Evolutionary conservation across 2,113 vertebrate genomes (phyloP).

Genomic region (Pholis gunnellus): DNA sequence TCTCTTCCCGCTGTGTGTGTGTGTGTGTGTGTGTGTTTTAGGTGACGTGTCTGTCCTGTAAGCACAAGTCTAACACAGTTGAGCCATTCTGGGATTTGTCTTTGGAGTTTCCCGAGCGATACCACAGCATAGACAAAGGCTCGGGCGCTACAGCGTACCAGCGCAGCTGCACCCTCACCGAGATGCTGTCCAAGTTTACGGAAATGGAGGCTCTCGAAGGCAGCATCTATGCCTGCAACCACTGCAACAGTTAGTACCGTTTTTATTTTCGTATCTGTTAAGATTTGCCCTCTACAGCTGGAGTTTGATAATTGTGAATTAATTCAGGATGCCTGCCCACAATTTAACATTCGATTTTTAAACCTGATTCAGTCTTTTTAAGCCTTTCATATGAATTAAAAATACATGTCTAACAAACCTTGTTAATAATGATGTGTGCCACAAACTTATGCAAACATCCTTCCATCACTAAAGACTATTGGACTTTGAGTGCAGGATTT

Average conservation of each 20-base stretch:
- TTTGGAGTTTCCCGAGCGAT: slow-evolving; percentile 97
- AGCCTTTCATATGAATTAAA: not conserved
- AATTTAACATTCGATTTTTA: not conserved
- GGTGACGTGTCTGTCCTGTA: slow-evolving; percentile 98
- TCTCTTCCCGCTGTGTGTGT: not conserved
- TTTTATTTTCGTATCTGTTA: not conserved
- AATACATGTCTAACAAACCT: not conserved
- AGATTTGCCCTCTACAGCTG: not conserved
- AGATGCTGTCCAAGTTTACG: slow-evolving; percentile 99
- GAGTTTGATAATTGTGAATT: not conserved
- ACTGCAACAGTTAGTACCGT: slow-evolving; percentile 95
- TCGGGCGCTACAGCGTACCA: slow-evolving; percentile 84
- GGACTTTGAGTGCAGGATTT: not conserved
- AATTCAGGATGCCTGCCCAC: not conserved
- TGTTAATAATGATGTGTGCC: not conserved
- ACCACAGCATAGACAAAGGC: slow-evolving; percentile 91
- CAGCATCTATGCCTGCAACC: slow-evolving; percentile 97
- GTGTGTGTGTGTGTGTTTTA: slow-evolving; percentile 55
- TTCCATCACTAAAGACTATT: not conserved
- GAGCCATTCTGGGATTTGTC: slow-evolving; percentile 99
- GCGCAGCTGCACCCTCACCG: slow-evolving; percentile 93
- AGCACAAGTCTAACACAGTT: slow-evolving; percentile 97
- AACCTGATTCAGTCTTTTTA: not conserved
- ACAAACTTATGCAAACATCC: not conserved
- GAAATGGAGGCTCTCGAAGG: slow-evolving; percentile 98